phyloP scores from a whole-genome alignment of 2,113 vertebrate species.

The Seriola aureovittata region DNA sequence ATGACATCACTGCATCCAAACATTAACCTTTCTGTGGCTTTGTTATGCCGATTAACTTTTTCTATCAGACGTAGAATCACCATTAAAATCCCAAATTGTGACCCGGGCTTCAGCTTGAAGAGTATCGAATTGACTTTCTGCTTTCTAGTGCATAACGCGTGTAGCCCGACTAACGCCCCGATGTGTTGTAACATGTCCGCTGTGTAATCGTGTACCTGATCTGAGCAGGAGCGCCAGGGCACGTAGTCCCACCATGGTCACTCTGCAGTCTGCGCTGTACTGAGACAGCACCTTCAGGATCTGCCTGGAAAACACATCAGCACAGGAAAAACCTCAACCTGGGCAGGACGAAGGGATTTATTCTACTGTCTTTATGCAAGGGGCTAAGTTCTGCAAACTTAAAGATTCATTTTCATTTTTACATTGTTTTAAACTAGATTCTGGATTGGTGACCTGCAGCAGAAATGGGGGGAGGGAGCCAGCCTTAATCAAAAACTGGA shows the following conservation, averaged over 20 bases:
- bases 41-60: background rate
- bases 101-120: background rate
- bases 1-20: background rate
- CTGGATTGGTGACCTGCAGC: background rate
- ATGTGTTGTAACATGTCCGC: background rate
- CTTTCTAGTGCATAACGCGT: too few relatives aligned
- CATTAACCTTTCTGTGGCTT: background rate
- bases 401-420: background rate
- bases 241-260: slow-evolving; percentile 87
- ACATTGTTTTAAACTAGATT: background rate
- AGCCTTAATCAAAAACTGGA: background rate
- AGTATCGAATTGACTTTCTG: background rate
- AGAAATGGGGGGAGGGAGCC: background rate
- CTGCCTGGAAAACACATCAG: slow-evolving; percentile 83
- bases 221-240: slow-evolving; percentile 89
- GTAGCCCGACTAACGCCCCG: background rate
- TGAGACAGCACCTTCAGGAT: slow-evolving; percentile 89
- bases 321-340: background rate
- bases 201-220: slow-evolving; percentile 86
- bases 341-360: background rate
- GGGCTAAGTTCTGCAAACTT: background rate
- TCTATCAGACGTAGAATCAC: background rate
- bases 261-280: slow-evolving; percentile 82
- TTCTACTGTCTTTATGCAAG: background rate
- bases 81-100: background rate